A percentile compares a stretch with the other conserved stretches of the same genome.
phyloP scores from a whole-genome alignment of 1,140 invertebrate genomes.

The Sweltsa coloradensis region DNA sequence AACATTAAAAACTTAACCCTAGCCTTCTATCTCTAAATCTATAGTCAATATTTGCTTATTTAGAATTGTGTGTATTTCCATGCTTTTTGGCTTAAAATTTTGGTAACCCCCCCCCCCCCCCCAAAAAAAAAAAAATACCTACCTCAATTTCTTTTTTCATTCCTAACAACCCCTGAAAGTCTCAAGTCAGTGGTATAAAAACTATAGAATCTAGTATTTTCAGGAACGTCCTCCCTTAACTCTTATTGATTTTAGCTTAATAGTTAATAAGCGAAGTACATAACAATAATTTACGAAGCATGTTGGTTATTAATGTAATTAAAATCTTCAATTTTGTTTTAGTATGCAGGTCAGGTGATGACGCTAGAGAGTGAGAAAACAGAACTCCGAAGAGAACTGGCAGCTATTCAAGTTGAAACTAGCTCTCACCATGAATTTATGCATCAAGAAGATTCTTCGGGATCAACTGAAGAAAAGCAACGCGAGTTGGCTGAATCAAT shows the following conservation, averaged over 20 bases:
- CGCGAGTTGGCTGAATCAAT: constrained; percentile 38
- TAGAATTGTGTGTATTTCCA: too few relatives aligned
- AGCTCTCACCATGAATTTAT: constrained; percentile 15
- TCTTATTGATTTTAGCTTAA: neutral
- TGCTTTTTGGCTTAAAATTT: too few relatives aligned
- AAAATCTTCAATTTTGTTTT: neutral
- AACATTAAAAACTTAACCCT: too few relatives aligned
- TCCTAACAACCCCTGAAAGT: too few relatives aligned
- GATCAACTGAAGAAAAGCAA: constrained; percentile 26
- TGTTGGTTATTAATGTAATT: neutral
- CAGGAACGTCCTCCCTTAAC: neutral
- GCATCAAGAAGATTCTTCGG: constrained; percentile 10
- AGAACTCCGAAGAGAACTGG: constrained; percentile 8
- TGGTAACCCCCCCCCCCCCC: too few relatives aligned
- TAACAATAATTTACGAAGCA: neutral
- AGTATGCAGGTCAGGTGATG: constrained; percentile 6
- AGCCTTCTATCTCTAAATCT: too few relatives aligned
- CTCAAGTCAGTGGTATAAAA: neutral
- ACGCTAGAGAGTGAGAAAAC: constrained; percentile 8
- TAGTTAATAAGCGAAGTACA: neutral
- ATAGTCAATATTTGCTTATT: too few relatives aligned
- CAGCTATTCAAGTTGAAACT: constrained; percentile 20
- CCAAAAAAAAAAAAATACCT: too few relatives aligned
- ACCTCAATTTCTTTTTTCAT: too few relatives aligned
- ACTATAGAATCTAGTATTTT: neutral